These are phyloP conservation scores for Drosophila fuyamai DNA, from an alignment of 1,140 invertebrate genomes.

Conservation along the genomic window DNA sequence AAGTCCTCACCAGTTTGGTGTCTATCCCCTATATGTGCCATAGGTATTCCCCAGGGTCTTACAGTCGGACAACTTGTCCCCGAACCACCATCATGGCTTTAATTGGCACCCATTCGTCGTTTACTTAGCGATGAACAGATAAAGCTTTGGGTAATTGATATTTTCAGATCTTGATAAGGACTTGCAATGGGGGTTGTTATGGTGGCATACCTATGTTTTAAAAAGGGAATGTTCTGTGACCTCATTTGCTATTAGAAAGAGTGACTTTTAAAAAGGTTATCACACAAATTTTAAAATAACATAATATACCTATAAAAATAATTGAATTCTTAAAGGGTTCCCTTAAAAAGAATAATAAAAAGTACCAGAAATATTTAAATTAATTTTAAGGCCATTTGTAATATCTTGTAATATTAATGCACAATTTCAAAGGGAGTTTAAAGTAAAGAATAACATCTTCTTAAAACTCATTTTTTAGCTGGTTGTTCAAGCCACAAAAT, in stretches of 20 bases:
- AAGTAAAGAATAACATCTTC: background rate
- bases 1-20: slow-evolving; percentile 13
- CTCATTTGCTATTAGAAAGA: background rate
- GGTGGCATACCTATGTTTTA: background rate
- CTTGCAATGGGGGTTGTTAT: slow-evolving; percentile 19
- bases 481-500: background rate
- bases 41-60: slow-evolving; percentile 17
- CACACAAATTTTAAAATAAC: too few relatives aligned
- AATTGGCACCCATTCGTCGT: slow-evolving; percentile 54
- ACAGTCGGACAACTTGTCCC: slow-evolving; percentile 24
- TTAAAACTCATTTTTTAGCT: background rate
- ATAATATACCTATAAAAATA: too few relatives aligned
- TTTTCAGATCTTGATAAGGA: slow-evolving; percentile 45
- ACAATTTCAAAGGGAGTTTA: background rate
- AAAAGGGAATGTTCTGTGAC: background rate
- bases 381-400: too few relatives aligned
- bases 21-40: slow-evolving; percentile 1
- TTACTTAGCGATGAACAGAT: slow-evolving; percentile 52
- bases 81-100: slow-evolving; percentile 28
- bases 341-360: background rate
- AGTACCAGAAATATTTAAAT: too few relatives aligned
- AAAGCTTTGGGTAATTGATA: slow-evolving; percentile 50
- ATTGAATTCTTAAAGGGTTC: too few relatives aligned
- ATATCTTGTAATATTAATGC: too few relatives aligned
- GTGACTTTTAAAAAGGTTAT: too few relatives aligned